These are phyloP conservation scores for Hydrolagus affinis DNA, from an alignment of 2,113 vertebrate species.

Conservation along the genomic window DNA sequence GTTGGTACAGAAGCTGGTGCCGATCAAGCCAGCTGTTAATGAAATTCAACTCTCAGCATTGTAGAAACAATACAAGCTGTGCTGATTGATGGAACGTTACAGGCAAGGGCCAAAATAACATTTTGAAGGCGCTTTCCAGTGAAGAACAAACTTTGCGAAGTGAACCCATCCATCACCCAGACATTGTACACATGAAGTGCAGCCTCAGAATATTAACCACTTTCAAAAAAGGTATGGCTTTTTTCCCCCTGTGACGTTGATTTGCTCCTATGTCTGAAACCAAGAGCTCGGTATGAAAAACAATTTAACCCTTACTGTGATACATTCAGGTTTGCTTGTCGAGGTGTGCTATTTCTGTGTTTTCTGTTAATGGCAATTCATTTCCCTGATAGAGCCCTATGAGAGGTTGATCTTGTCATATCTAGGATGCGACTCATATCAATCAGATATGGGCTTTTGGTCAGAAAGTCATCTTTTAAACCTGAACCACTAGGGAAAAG, in stretches of 20 bases:
- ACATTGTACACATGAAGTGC: neutral
- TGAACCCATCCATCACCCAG: neutral
- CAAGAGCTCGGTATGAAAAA: too few relatives aligned
- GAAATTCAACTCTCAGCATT: neutral
- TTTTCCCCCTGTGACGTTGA: neutral
- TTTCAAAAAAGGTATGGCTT: neutral
- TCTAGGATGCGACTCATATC: too few relatives aligned
- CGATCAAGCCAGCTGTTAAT: neutral
- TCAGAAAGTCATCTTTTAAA: too few relatives aligned
- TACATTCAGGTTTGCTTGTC: too few relatives aligned
- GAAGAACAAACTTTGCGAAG: neutral
- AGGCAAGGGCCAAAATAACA: neutral
- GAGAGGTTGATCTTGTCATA: too few relatives aligned
- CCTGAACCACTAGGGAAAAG: too few relatives aligned
- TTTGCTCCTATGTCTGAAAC: neutral
- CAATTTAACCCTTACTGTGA: too few relatives aligned
- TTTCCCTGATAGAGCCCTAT: too few relatives aligned
- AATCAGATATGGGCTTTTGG: too few relatives aligned
- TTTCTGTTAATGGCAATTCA: too few relatives aligned
- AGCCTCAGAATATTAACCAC: neutral
- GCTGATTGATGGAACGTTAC: conserved; percentile 9
- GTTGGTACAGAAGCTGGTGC: neutral
- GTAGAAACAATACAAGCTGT: neutral
- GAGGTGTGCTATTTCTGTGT: too few relatives aligned
- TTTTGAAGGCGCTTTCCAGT: neutral